Percentiles rank a stretch among this genome's conserved stretches.
phyloP scores from a whole-genome alignment of 2,113 vertebrate species.

The Serilophus lunatus region DNA sequence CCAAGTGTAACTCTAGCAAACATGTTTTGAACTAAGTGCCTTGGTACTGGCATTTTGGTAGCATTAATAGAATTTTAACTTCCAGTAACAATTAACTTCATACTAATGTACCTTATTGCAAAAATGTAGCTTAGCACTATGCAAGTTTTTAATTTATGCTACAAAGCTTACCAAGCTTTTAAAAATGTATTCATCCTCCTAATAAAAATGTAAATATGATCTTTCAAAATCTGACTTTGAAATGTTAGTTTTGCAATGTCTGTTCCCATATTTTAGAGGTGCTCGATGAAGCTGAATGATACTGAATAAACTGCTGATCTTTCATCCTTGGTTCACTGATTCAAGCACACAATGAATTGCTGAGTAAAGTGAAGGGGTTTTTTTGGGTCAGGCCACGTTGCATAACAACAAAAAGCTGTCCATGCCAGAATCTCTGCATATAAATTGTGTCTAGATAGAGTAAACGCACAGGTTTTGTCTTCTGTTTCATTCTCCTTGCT shows the following conservation, averaged over 20 bases:
- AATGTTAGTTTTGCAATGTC: not conserved
- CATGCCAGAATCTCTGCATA: not conserved
- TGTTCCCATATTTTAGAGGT: not conserved
- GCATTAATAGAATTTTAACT: not conserved
- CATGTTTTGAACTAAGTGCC: not conserved
- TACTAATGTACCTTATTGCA: not conserved
- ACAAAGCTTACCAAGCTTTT: not conserved
- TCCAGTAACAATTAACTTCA: not conserved
- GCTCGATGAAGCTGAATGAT: conserved; percentile 38
- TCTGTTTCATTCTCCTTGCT: fast-evolving
- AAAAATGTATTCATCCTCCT: not conserved
- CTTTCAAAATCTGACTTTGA: not conserved
- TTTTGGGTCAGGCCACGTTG: conserved; percentile 19
- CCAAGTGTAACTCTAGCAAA: not conserved
- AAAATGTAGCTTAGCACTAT: not conserved
- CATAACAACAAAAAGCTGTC: not conserved
- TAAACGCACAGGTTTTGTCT: not conserved
- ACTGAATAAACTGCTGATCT: conserved; percentile 35
- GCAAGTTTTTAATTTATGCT: not conserved
- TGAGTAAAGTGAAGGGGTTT: conserved; percentile 11
- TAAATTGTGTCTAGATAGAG: not conserved
- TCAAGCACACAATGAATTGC: not conserved
- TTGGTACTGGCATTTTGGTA: not conserved
- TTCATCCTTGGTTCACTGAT: conserved; percentile 41
- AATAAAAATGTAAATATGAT: not conserved